Conservation (phyloP, 1,140 invertebrate genomes). For the Callitettix versicolor region DNA sequence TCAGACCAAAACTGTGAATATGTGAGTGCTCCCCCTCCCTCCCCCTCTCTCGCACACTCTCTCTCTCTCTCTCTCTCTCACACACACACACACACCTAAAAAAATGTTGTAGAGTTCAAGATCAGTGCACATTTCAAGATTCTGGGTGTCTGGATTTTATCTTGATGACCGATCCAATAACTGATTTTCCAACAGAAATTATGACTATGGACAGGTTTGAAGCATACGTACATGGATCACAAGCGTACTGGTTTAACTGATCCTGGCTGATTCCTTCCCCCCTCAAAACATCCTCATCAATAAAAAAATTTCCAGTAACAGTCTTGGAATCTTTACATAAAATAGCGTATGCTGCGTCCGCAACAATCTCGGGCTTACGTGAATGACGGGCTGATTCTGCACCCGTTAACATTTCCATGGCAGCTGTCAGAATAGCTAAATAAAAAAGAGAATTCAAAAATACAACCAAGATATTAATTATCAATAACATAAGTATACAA, state of each 20-base stretch:
- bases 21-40: too few relatives aligned
- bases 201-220: too few relatives aligned
- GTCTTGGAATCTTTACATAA: slow-evolving; percentile 64
- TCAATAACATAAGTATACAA: neutral
- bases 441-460: slow-evolving; percentile 23
- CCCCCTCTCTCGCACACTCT: too few relatives aligned
- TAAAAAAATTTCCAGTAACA: slow-evolving; percentile 82
- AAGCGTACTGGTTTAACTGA: slow-evolving; percentile 79
- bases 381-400: slow-evolving; percentile 39
- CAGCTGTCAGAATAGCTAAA: slow-evolving; percentile 86
- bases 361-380: slow-evolving; percentile 86
- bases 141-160: too few relatives aligned
- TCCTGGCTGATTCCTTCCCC: slow-evolving; percentile 75
- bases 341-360: slow-evolving; percentile 89
- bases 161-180: too few relatives aligned
- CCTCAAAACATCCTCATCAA: slow-evolving; percentile 86
- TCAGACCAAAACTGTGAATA: too few relatives aligned
- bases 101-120: too few relatives aligned
- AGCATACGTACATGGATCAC: slow-evolving; percentile 63
- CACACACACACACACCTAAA: too few relatives aligned
- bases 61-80: too few relatives aligned
- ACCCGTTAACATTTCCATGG: slow-evolving; percentile 89
- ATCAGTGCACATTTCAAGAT: too few relatives aligned
- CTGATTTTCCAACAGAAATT: too few relatives aligned
- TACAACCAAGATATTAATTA: neutral